Conservation (phyloP, 1,140 invertebrate species). For the Sycobia sp. region DNA sequence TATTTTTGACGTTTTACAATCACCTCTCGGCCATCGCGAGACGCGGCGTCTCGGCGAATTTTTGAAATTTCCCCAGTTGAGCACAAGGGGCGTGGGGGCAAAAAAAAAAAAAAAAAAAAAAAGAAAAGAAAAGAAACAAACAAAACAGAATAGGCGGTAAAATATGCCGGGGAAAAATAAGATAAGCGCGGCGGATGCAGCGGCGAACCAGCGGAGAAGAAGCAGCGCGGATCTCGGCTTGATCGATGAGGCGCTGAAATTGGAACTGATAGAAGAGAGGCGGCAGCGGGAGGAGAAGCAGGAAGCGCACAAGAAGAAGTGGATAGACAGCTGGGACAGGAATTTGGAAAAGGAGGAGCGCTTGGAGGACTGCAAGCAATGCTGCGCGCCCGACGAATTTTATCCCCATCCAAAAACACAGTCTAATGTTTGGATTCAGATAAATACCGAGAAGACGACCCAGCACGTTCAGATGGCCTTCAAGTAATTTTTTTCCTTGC, state of each 20-base stretch:
- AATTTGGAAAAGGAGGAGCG: constrained; percentile 30
- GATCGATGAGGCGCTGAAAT: constrained; percentile 4
- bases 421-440: constrained; percentile 42
- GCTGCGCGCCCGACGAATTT: constrained; percentile 29
- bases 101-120: background rate
- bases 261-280: background rate
- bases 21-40: background rate
- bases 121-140: background rate
- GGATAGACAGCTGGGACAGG: constrained; percentile 40
- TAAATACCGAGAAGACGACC: constrained; percentile 29
- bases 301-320: constrained; percentile 27
- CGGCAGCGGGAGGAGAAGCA: background rate
- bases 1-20: background rate
- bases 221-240: too few species aligned
- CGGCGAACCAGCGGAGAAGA: background rate
- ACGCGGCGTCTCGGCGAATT: background rate
- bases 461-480: constrained; percentile 39
- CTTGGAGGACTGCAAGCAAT: constrained; percentile 29
- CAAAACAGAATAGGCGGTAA: background rate
- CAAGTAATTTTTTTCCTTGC: too few species aligned
- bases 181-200: too few species aligned
- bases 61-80: too few species aligned
- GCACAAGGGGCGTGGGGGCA: too few species aligned
- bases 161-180: background rate
- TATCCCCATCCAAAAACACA: constrained; percentile 37